These are phyloP conservation scores for Hoplostethus atlanticus DNA, from an alignment of 2,797 vertebrate genomes.

Conservation along the genomic window DNA sequence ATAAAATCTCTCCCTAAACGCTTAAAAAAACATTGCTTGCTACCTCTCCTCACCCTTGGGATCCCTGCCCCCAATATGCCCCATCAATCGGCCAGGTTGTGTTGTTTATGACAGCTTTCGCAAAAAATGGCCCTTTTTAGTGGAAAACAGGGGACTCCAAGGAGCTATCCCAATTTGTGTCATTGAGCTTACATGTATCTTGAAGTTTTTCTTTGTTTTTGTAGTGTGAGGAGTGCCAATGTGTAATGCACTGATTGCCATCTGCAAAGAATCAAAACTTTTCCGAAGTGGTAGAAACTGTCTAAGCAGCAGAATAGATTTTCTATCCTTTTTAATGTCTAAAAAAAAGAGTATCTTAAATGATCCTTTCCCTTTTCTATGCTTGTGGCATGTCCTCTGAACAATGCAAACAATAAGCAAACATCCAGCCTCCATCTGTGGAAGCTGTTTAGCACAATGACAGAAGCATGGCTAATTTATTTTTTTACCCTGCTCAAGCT, in stretches of 20 bases:
- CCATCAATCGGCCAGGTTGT: slow-evolving; percentile 51
- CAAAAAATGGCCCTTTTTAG: slow-evolving; percentile 29
- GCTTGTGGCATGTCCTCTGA: slow-evolving; percentile 23
- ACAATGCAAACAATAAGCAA: slow-evolving; percentile 25
- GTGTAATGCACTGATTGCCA: slow-evolving; percentile 17
- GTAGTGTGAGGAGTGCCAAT: not conserved
- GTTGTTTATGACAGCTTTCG: slow-evolving; percentile 34
- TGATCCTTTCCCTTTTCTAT: not conserved
- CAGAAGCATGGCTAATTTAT: slow-evolving; percentile 26
- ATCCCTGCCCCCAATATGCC: slow-evolving; percentile 34
- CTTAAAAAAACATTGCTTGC: slow-evolving; percentile 50
- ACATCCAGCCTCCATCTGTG: slow-evolving; percentile 31
- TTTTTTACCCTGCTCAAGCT: slow-evolving; percentile 42
- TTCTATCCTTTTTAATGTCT: not conserved
- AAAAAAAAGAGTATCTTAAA: slow-evolving; percentile 9
- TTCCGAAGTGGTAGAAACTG: slow-evolving; percentile 8
- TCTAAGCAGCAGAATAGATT: slow-evolving; percentile 5
- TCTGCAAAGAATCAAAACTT: slow-evolving; percentile 38
- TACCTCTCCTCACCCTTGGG: slow-evolving; percentile 16
- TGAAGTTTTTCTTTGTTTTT: slow-evolving; percentile 4
- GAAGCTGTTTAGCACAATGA: slow-evolving; percentile 40
- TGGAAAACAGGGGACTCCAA: slow-evolving; percentile 33
- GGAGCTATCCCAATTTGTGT: slow-evolving; percentile 10
- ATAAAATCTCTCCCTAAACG: slow-evolving; percentile 59
- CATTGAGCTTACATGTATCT: not conserved